Evolutionary conservation across 2,113 vertebrate species (phyloP).

Genomic region (Antigone vipio): DNA sequence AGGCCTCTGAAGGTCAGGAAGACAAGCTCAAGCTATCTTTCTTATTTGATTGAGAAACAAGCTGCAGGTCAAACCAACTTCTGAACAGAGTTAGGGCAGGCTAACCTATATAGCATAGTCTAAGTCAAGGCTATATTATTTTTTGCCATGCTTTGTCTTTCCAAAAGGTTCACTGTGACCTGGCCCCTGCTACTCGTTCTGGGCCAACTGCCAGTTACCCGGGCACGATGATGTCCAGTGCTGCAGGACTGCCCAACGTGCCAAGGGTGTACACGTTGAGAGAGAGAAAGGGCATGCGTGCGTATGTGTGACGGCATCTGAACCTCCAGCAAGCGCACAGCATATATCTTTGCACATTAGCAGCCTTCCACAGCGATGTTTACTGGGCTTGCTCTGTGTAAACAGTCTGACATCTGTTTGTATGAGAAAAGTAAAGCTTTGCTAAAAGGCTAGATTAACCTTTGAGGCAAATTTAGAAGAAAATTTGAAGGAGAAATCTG

Average conservation of each 20-base stretch:
- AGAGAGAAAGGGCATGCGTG: background rate
- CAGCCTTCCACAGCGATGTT: background rate
- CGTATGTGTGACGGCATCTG: background rate
- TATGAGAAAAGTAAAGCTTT: slow-evolving; percentile 43
- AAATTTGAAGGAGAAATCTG: slow-evolving; percentile 18
- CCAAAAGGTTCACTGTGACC: background rate
- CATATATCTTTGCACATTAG: slow-evolving; percentile 2
- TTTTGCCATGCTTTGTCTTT: background rate
- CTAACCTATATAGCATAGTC: background rate
- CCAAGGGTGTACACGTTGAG: background rate
- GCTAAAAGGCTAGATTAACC: slow-evolving; percentile 41
- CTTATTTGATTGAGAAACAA: background rate
- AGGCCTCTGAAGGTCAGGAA: background rate
- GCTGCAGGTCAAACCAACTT: background rate
- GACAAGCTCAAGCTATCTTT: background rate
- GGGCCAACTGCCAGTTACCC: background rate
- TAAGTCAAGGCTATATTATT: background rate
- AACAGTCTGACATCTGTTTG: slow-evolving; percentile 53
- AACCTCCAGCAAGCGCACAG: background rate
- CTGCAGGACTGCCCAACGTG: background rate
- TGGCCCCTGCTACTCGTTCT: background rate
- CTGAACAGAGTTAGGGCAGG: background rate
- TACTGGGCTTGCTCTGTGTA: background rate
- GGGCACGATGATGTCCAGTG: background rate
- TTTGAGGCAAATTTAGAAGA: slow-evolving; percentile 22